Base-by-base conservation (phyloP, 2,797 vertebrate genomes). In the Erethizon dorsatum region DNA sequence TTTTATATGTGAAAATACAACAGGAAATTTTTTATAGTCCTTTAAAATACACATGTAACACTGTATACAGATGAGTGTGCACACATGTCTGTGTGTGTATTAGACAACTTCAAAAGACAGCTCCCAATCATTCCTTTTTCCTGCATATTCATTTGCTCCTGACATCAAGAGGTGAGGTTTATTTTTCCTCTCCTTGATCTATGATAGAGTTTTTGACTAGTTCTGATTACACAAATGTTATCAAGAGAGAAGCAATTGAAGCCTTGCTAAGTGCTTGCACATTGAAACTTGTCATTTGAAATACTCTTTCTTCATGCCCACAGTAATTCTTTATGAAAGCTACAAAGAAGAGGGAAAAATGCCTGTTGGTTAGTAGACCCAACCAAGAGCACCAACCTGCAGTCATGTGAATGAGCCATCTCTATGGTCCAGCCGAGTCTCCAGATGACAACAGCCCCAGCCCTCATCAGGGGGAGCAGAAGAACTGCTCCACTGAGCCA, bases 301-400 rank as follows among this genome's bases (percentile, higher is more conserved):
- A 59, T 14, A 54, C 1, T 73, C 26, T 15, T 79, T 87, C 31
- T 63, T 88, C 52, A 45, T 54, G 77, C 0, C 3, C 12, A 63
- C 26, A 50, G n/a, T 56, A 56, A 84, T 52, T 18, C 31, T 93
- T 80, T 80, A 54, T 92, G 86, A 90, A 94, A 87, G 52, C 37
- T 17, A 67, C 52, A 82, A 45, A 54, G 14, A 65, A 41, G 45
- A 92, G n/a, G 45, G 73, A 2, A n/a, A 50, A 75, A 83, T n/a
- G 2, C 22, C 37, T 50, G 4, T 12, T 79, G 50, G 14, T 45
- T 79, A 78, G 85, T 15, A 85, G 47, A 57, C 22, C 14, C 37
- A 45, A 0, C 2, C 50, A 65, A 92, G 14, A 28, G 33, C 10
- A 94, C 24, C 33, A 75, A 59, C 22, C 26, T 77, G 52, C 8